A percentile compares a stretch with the other conserved stretches of the same genome.
Conservation (phyloP, 2,888 invertebrate species). For the Phengaris alcon region DNA sequence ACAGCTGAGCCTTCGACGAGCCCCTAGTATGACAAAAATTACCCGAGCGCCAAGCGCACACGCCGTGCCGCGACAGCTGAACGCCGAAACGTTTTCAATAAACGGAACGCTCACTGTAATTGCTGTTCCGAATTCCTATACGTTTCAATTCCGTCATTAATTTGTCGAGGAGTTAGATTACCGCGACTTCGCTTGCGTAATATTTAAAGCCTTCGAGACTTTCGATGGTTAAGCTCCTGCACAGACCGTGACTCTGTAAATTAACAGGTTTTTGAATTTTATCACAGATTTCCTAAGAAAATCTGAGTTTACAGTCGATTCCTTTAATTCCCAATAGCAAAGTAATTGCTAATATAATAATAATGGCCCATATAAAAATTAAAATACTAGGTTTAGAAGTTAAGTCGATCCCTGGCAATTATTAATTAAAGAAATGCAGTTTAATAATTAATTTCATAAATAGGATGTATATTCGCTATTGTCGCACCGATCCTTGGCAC, state of each 20-base stretch:
- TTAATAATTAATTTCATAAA: background rate
- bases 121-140: background rate
- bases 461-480: background rate
- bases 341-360: no score
- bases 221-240: background rate
- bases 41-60: background rate
- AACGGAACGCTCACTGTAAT: conserved; percentile 1
- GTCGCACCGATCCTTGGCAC: background rate
- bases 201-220: background rate
- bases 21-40: background rate
- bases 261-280: no score
- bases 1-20: background rate
- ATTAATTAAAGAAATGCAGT: background rate
- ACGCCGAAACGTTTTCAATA: conserved; percentile 14
- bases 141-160: conserved; percentile 3
- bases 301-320: no score
- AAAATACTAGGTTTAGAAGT: background rate
- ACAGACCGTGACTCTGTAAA: background rate
- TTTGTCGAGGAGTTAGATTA: conserved; percentile 5
- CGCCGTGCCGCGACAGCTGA: background rate
- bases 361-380: no score
- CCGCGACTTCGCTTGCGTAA: background rate
- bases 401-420: background rate
- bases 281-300: no score
- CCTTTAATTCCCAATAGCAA: no score